phyloP scores from a whole-genome alignment of 2,113 vertebrate species.

The Edolisoma coerulescens region DNA sequence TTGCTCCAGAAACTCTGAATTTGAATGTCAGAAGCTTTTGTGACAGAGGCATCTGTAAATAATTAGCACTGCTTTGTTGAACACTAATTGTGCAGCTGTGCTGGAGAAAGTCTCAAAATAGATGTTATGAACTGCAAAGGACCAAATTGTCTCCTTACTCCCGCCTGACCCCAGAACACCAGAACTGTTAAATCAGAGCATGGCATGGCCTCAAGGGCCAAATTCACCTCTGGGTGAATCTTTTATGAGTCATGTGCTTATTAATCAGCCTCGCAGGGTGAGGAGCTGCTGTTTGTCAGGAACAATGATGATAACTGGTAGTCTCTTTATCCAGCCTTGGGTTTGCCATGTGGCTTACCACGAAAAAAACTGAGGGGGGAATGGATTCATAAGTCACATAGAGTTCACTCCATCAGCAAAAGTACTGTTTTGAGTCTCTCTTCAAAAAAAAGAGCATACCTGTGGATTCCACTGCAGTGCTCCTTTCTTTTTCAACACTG shows the following conservation, averaged over 20 bases:
- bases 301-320: background rate
- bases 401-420: background rate
- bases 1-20: slow-evolving; percentile 50
- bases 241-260: background rate
- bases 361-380: background rate
- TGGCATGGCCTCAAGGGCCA: background rate
- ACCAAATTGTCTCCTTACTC: background rate
- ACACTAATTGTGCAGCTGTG: slow-evolving; percentile 75
- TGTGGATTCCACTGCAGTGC: background rate
- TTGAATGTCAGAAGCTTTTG: slow-evolving; percentile 68
- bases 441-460: background rate
- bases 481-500: background rate
- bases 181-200: background rate
- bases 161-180: background rate
- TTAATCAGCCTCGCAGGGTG: background rate
- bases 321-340: background rate
- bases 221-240: background rate
- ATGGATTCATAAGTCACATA: background rate
- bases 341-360: background rate
- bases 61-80: slow-evolving; percentile 75
- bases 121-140: background rate
- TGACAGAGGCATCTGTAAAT: slow-evolving; percentile 61
- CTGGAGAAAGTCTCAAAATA: slow-evolving; percentile 51
- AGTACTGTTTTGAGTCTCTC: background rate
- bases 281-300: slow-evolving; percentile 9